Evolutionary conservation across 2,797 vertebrate genomes (phyloP).

Genomic region (Sphenodon punctatus): DNA sequence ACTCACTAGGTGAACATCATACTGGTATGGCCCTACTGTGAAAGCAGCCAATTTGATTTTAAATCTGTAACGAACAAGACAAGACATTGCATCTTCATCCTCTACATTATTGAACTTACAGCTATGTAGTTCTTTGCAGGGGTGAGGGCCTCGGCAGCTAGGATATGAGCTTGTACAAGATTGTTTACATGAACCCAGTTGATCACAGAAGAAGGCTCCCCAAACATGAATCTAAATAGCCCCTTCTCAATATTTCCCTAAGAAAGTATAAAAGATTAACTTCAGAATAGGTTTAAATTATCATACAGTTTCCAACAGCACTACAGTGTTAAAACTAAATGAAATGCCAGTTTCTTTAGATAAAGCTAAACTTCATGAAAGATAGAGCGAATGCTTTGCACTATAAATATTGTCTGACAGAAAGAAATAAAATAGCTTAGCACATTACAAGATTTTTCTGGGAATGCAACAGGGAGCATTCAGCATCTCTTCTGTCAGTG

Average conservation of each 20-base stretch:
- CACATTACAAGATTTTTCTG: no score
- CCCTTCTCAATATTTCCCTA: conserved; percentile 85
- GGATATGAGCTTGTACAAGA: conserved; percentile 87
- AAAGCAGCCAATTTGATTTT: background rate
- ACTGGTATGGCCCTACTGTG: no score
- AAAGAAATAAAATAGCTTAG: no score
- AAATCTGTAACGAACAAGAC: background rate
- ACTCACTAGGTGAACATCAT: no score
- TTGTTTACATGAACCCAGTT: conserved; percentile 95
- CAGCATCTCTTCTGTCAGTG: background rate
- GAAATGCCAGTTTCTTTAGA: no score
- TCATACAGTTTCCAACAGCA: no score
- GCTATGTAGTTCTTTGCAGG: conserved; percentile 79
- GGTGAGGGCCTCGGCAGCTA: conserved; percentile 87
- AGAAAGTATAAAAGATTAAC: background rate
- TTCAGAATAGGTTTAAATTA: no score
- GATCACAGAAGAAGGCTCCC: conserved; percentile 81
- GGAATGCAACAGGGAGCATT: no score
- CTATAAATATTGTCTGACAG: no score
- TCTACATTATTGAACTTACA: conserved; percentile 77
- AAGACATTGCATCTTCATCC: background rate
- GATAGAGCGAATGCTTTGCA: no score
- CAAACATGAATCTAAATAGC: conserved; percentile 87
- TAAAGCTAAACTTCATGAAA: no score
- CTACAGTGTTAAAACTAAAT: no score